phyloP scores from a whole-genome alignment of 2,797 vertebrate genomes.

The Urosaurus nigricauda region DNA sequence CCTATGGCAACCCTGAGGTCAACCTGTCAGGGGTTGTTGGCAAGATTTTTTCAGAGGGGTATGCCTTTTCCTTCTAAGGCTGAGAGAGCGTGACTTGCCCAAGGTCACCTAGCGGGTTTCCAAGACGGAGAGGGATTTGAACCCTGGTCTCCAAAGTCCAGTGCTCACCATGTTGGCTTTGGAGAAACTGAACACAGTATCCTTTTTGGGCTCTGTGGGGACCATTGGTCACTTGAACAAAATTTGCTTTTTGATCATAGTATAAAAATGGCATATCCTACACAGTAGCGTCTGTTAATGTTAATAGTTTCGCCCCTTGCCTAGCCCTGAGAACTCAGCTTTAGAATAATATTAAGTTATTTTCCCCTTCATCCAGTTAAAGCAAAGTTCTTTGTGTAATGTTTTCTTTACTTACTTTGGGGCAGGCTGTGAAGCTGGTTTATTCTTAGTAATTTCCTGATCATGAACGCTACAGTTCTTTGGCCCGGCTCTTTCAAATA shows the following conservation, averaged over 20 bases:
- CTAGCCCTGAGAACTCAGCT: slow-evolving; percentile 43
- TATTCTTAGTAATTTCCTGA: slow-evolving; percentile 70
- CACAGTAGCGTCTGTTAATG: not conserved
- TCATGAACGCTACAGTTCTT: slow-evolving; percentile 49
- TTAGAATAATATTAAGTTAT: slow-evolving; percentile 54
- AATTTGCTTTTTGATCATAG: not conserved
- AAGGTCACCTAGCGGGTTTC: no score
- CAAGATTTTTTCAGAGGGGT: no score
- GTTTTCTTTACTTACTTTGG: slow-evolving; percentile 65
- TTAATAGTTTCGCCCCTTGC: slow-evolving; percentile 22
- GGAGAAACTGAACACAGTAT: not conserved
- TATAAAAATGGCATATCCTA: not conserved
- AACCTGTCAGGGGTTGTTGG: no score
- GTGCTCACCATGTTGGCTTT: no score
- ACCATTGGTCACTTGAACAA: not conserved
- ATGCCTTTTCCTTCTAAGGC: no score
- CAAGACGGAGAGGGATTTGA: no score
- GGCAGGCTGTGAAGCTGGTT: slow-evolving; percentile 40
- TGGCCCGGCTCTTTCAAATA: slow-evolving; percentile 59
- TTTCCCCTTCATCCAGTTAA: slow-evolving; percentile 49
- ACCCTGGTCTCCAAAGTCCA: no score
- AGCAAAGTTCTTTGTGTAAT: slow-evolving; percentile 47
- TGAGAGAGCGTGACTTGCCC: no score
- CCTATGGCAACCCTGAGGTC: no score
- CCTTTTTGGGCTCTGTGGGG: not conserved